Conservation (phyloP, 2,888 invertebrate species). For the Saturnia pavonia region DNA sequence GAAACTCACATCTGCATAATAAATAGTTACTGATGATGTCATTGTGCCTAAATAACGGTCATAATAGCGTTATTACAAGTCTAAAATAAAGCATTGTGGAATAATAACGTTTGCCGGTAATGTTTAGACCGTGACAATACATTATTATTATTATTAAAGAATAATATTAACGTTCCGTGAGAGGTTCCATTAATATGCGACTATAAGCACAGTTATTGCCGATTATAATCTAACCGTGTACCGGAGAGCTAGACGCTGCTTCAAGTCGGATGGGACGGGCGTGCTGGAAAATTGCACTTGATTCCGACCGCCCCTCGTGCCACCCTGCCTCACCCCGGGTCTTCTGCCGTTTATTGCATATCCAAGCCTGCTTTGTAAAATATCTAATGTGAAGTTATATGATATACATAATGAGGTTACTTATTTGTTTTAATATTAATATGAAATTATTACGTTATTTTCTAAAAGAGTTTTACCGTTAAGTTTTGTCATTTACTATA, state of each 20-base stretch:
- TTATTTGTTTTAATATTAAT: neutral
- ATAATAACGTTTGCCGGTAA: neutral
- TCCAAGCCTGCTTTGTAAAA: conserved; percentile 43
- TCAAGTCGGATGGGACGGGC: conserved; percentile 46
- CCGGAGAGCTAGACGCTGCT: conserved; percentile 38
- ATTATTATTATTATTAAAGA: neutral
- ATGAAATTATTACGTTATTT: neutral
- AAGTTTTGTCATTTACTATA: neutral
- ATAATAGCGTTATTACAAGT: neutral
- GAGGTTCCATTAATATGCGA: conserved; percentile 1
- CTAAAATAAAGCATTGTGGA: neutral
- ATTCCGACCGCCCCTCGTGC: conserved; percentile 43
- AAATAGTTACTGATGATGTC: neutral
- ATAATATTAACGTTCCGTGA: conserved; percentile 8
- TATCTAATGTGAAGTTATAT: neutral
- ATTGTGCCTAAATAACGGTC: conserved; percentile 3
- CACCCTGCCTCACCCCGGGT: conserved; percentile 42
- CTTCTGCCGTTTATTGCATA: conserved; percentile 51
- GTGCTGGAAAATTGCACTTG: conserved; percentile 69
- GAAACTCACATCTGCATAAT: neutral
- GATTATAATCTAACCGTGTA: conserved; percentile 41
- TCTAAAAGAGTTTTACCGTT: neutral
- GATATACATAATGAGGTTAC: neutral
- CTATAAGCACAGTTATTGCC: neutral
- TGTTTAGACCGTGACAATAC: conserved; percentile 5